Evolutionary conservation across 2,113 vertebrate genomes (phyloP).

Genomic region (Mustela nigripes): DNA sequence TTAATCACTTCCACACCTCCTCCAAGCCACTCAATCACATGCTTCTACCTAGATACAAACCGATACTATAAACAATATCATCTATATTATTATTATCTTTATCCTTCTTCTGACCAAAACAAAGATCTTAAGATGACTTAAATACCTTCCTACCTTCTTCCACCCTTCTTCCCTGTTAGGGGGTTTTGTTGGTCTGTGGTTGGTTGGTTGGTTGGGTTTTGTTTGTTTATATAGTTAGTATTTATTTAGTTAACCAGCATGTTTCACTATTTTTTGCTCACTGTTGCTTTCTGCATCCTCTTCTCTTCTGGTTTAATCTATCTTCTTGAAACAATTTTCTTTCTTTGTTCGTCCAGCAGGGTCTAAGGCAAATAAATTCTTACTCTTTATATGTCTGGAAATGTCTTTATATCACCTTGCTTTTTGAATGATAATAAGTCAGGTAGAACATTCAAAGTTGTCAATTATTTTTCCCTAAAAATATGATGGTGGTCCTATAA

Average conservation of each 20-base stretch:
- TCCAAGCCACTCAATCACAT: not conserved
- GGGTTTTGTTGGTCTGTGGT: not conserved
- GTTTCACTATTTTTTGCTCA: not conserved
- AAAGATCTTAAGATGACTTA: not conserved
- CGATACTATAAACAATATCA: not conserved
- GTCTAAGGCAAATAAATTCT: not conserved
- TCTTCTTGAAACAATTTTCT: conserved; percentile 6
- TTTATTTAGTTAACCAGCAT: not conserved
- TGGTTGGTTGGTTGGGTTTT: not conserved
- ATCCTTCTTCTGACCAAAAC: not conserved
- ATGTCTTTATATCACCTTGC: not conserved
- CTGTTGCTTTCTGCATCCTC: not conserved
- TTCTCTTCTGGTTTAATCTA: conserved; percentile 3
- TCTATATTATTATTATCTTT: not conserved
- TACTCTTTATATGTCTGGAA: not conserved
- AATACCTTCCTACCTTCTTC: not conserved
- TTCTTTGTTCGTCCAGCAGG: not conserved
- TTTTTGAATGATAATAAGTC: conserved; percentile 34
- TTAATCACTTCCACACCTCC: not conserved
- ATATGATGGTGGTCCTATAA: not conserved
- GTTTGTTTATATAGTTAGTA: not conserved
- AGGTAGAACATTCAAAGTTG: conserved; percentile 18
- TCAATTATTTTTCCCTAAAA: not conserved
- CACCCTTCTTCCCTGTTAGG: not conserved
- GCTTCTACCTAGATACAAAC: not conserved